Conservation (phyloP, 1,140 invertebrate species). For the Caenorhabditis inopinata region DNA sequence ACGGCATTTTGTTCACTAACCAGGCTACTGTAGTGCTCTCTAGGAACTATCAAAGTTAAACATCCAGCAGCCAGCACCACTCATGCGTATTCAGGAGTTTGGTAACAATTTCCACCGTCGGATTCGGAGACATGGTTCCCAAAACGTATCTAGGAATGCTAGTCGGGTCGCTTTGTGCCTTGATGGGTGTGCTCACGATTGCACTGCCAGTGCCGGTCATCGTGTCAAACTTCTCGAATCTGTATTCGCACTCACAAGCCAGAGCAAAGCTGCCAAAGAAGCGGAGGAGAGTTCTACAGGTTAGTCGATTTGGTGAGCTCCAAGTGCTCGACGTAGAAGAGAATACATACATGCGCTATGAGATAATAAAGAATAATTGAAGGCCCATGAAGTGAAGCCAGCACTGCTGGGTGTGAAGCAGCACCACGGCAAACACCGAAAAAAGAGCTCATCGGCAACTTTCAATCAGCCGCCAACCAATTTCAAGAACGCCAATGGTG, state of each 20-base stretch:
- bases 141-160: slow-evolving; percentile 73
- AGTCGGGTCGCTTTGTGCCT: slow-evolving; percentile 82
- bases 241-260: slow-evolving; percentile 86
- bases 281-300: slow-evolving; percentile 81
- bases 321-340: no score
- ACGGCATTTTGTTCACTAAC: no score
- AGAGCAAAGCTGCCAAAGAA: slow-evolving; percentile 84
- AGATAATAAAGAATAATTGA: no score
- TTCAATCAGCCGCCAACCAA: not conserved
- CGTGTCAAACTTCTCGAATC: slow-evolving; percentile 89
- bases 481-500: slow-evolving; percentile 38
- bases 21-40: no score
- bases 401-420: slow-evolving; percentile 33
- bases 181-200: slow-evolving; percentile 86
- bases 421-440: slow-evolving; percentile 42
- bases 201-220: slow-evolving; percentile 88
- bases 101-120: slow-evolving; percentile 70
- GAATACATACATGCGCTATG: no score
- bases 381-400: slow-evolving; percentile 53
- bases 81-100: slow-evolving; percentile 64
- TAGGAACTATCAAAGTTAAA: no score
- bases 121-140: slow-evolving; percentile 81
- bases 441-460: slow-evolving; percentile 41
- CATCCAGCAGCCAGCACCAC: no score
- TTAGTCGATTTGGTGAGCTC: no score